Evolutionary conservation across 2,797 vertebrate species (phyloP).

Genomic region (Eleutherodactylus coqui): DNA sequence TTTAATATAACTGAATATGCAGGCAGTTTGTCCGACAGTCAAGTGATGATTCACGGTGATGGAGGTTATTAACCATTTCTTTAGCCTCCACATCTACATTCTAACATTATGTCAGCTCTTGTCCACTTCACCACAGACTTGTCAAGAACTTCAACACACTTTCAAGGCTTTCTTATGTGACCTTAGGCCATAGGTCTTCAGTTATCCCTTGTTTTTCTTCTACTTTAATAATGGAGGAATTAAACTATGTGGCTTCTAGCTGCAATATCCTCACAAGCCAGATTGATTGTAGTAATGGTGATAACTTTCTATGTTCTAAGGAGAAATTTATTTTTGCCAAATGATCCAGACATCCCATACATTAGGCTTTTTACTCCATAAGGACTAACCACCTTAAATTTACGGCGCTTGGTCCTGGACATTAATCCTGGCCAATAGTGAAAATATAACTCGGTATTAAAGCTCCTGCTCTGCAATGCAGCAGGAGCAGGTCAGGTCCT

Average conservation of each 20-base stretch:
- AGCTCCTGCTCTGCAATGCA: too few relatives aligned
- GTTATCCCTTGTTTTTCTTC: conserved; percentile 45
- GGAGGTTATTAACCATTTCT: not conserved
- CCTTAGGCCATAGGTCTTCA: conserved; percentile 58
- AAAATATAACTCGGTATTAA: too few relatives aligned
- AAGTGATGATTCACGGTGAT: not conserved
- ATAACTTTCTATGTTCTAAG: conserved; percentile 37
- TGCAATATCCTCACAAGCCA: conserved; percentile 38
- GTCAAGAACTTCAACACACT: not conserved
- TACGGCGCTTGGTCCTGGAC: too few relatives aligned
- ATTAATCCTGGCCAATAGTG: too few relatives aligned
- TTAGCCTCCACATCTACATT: not conserved
- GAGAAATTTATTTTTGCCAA: conserved; percentile 27
- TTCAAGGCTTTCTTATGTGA: conserved; percentile 66
- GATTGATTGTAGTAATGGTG: conserved; percentile 30
- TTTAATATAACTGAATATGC: not conserved
- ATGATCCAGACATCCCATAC: conserved; percentile 12
- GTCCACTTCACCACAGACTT: not conserved
- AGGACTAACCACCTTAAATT: too few relatives aligned
- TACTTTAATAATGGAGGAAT: conserved; percentile 21
- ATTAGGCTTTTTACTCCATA: not conserved
- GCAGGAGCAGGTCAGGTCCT: too few relatives aligned
- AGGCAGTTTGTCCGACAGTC: not conserved
- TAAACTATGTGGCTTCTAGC: conserved; percentile 37
- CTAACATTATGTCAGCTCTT: not conserved